A percentile compares a stretch with the other conserved stretches of the same genome.
Evolutionary conservation across 2,113 vertebrate species (phyloP).

Genomic region (Spilogale gracilis): DNA sequence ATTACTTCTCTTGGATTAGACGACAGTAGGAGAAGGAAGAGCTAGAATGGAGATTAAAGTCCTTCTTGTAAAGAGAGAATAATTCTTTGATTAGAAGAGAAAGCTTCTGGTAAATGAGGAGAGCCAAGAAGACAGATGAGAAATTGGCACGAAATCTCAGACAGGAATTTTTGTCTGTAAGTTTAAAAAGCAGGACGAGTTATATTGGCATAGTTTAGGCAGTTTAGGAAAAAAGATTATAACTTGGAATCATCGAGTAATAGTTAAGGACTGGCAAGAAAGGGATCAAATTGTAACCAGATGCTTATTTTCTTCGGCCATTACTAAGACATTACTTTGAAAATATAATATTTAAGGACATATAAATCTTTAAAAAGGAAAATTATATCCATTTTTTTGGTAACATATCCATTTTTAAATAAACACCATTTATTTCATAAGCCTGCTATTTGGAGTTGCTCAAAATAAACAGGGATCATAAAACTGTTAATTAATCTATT

Average conservation of each 20-base stretch:
- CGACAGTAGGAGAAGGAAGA: slow-evolving; percentile 32
- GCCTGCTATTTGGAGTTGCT: slow-evolving; percentile 18
- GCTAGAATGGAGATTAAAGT: slow-evolving; percentile 26
- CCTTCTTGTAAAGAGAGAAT: slow-evolving; percentile 8
- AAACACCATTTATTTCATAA: slow-evolving; percentile 47
- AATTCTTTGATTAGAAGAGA: slow-evolving; percentile 48
- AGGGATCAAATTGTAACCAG: background rate
- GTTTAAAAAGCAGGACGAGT: slow-evolving; percentile 9
- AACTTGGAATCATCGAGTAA: slow-evolving; percentile 47
- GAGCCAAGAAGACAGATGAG: background rate
- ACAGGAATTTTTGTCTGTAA: background rate
- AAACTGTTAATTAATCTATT: slow-evolving; percentile 3
- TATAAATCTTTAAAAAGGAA: slow-evolving; percentile 40
- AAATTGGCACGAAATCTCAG: slow-evolving; percentile 37
- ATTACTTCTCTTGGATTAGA: slow-evolving; percentile 63
- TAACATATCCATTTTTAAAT: background rate
- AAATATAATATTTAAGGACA: slow-evolving; percentile 45
- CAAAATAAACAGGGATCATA: slow-evolving; percentile 29
- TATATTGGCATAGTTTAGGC: background rate
- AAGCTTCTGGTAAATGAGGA: background rate
- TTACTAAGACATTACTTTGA: slow-evolving; percentile 6
- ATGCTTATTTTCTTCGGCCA: slow-evolving; percentile 34
- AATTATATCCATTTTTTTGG: background rate
- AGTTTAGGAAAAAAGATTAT: slow-evolving; percentile 32
- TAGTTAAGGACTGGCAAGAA: background rate